Base-by-base conservation (phyloP, 35 echinoderm and acorn worm species). In the Strongylocentrotus purpuratus region DNA sequence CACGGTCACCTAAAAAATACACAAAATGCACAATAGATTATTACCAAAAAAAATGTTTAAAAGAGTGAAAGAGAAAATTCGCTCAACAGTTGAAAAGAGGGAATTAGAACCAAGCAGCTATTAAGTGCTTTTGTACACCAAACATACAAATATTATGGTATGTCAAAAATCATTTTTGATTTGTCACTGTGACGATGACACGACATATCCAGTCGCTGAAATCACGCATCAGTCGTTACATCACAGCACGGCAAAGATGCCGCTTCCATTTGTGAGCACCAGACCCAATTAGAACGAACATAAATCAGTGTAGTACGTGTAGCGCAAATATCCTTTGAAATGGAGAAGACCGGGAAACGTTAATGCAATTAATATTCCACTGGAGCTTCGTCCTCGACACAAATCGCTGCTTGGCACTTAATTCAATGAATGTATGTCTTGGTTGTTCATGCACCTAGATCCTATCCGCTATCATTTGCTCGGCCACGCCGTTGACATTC, bases 341-440 rank as follows among this genome's bases (percentile, higher is more conserved):
- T 22, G 65, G 20, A 78, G 65, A 78, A 78, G 65, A 78, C 15
- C 65, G 4, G 22, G 65, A 78, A 78, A 28, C 17, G 65, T 78
- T 78, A 78, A 78, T 78, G 20, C 22, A 78, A 78, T 78, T 78
- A 78, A 78, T 78, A 78, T 78, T 78, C 28, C 22, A 78, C 7
- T 28, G 4, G 65, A 78, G 25, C 65, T n/a, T 22, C 22, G 65
- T 78, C 65, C 65, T 78, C 65, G 65, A 78, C 65, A 78, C 65
- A 78, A 78, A 78, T n/a, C 65, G n/a, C 28, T 22, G 65, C 65
- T 28, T n/a, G 20, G 65, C 28, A 55, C 65, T 0, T 78, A 78
- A 78, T 78, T 78, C 65, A 78, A 78, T 78, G 65, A 78, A 28
- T 78, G 65, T n/a, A 78, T 78, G 65, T 78, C 65, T 78, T 78